These are phyloP conservation scores for Meiosimyza platycephala DNA, from an alignment of 2,888 invertebrate species.

Conservation along the genomic window DNA sequence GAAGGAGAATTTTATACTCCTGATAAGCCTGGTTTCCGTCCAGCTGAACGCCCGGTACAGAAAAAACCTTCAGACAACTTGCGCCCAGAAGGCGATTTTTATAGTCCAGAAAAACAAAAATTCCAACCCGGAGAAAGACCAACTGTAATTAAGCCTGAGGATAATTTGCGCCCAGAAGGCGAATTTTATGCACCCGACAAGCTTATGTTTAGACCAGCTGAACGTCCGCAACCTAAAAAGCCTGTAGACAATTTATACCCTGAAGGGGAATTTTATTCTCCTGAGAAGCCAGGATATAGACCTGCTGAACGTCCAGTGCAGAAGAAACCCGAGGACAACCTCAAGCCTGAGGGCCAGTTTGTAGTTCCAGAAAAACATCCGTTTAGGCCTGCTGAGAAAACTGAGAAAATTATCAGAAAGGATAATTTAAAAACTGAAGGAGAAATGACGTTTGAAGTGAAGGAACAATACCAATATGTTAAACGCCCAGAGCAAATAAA, in stretches of 20 bases:
- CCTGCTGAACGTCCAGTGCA: slow-evolving; percentile 60
- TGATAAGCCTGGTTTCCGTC: slow-evolving; percentile 53
- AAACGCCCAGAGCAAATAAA: slow-evolving; percentile 67
- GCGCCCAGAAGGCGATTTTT: no score
- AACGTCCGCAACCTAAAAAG: no score
- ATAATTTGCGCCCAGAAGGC: slow-evolving; percentile 68
- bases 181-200: slow-evolving; percentile 63
- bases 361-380: slow-evolving; percentile 65
- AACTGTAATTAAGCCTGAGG: slow-evolving; percentile 59
- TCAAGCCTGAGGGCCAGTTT: slow-evolving; percentile 72
- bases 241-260: no score
- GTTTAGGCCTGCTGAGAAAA: slow-evolving; percentile 68
- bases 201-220: slow-evolving; percentile 58
- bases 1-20: slow-evolving; percentile 71
- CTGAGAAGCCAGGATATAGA: slow-evolving; percentile 46
- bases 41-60: slow-evolving; percentile 63
- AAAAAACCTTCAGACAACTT: slow-evolving; percentile 58
- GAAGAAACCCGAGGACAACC: slow-evolving; percentile 69
- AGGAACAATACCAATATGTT: slow-evolving; percentile 66
- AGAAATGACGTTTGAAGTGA: slow-evolving; percentile 70
- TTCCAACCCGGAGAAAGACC: no score
- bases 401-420: slow-evolving; percentile 65
- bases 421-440: slow-evolving; percentile 73
- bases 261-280: slow-evolving; percentile 68
- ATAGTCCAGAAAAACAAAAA: no score